These are phyloP conservation scores for Ceratina calcarata DNA, from an alignment of 1,140 invertebrate species.

Conservation along the genomic window DNA sequence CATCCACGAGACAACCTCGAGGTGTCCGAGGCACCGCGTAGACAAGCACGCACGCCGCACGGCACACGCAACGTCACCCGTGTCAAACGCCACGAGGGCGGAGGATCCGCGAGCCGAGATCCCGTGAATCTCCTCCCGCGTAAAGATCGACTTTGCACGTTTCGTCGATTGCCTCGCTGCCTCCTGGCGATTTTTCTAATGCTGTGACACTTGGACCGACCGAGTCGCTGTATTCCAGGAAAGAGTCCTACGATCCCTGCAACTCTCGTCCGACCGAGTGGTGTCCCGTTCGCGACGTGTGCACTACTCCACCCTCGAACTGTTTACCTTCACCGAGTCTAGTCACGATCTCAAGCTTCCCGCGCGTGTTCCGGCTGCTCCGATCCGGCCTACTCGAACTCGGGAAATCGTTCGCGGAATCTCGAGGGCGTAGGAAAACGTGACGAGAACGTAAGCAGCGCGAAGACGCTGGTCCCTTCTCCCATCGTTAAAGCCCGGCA, in stretches of 20 bases:
- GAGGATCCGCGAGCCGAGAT: constrained; percentile 1
- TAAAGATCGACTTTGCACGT: background rate
- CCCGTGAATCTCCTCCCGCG: constrained; percentile 1
- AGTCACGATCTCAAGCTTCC: background rate
- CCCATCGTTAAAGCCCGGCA: too few relatives aligned
- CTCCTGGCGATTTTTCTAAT: background rate
- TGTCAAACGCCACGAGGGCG: constrained; percentile 45
- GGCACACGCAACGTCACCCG: constrained; percentile 15
- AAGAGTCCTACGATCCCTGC: background rate
- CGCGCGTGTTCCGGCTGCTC: constrained; percentile 15
- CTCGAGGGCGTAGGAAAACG: too few relatives aligned
- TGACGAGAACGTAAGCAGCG: too few relatives aligned
- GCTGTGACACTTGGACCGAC: too few relatives aligned
- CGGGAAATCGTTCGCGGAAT: too few relatives aligned
- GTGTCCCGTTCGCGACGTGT: background rate
- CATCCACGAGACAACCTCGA: constrained; percentile 64
- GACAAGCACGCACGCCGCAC: constrained; percentile 50
- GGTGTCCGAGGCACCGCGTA: constrained; percentile 32
- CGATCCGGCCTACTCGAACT: background rate
- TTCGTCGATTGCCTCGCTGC: too few relatives aligned
- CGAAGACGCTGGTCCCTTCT: too few relatives aligned
- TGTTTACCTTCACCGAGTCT: too few relatives aligned
- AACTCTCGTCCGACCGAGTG: background rate
- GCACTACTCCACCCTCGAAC: background rate
- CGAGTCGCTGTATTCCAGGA: background rate